phyloP scores from a whole-genome alignment of 2,888 invertebrate species.

The Parnassius glacialis region DNA sequence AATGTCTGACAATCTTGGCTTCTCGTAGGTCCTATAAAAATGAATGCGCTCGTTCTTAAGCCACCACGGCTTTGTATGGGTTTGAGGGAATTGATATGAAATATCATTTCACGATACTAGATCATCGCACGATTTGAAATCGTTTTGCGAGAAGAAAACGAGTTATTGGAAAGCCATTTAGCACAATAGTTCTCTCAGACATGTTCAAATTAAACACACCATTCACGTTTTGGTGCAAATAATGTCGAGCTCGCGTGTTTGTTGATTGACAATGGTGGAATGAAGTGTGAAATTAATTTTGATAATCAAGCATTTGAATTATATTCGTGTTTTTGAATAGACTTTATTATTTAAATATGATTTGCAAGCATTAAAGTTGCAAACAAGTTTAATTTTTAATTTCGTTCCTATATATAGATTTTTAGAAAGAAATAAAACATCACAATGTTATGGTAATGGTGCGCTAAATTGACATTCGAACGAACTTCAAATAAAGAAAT shows the following conservation, averaged over 20 bases:
- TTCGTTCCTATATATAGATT: too few species aligned
- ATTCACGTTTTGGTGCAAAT: constrained; percentile 6
- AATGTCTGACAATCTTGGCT: not conserved
- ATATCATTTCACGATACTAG: constrained; percentile 21
- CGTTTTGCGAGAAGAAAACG: constrained; percentile 15
- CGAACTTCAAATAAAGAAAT: too few species aligned
- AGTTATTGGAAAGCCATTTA: constrained; percentile 27
- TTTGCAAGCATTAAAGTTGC: too few species aligned
- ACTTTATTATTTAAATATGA: not conserved
- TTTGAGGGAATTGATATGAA: constrained; percentile 51
- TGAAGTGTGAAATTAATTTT: constrained; percentile 14
- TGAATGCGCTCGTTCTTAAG: constrained; percentile 22
- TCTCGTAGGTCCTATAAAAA: constrained; percentile 14
- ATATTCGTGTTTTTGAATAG: constrained; percentile 21
- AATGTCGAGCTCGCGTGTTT: constrained; percentile 23
- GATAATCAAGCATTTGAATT: constrained; percentile 15
- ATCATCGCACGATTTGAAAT: constrained; percentile 12
- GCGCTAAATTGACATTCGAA: too few species aligned
- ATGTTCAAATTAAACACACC: constrained; percentile 20
- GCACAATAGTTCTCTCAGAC: constrained; percentile 18
- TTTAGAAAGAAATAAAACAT: too few species aligned
- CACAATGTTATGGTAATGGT: too few species aligned
- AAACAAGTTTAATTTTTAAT: too few species aligned
- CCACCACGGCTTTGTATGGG: constrained; percentile 44
- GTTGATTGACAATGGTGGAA: constrained; percentile 19